These are phyloP conservation scores for Syndactyla subalaris DNA, from an alignment of 2,797 vertebrate species.

Conservation along the genomic window DNA sequence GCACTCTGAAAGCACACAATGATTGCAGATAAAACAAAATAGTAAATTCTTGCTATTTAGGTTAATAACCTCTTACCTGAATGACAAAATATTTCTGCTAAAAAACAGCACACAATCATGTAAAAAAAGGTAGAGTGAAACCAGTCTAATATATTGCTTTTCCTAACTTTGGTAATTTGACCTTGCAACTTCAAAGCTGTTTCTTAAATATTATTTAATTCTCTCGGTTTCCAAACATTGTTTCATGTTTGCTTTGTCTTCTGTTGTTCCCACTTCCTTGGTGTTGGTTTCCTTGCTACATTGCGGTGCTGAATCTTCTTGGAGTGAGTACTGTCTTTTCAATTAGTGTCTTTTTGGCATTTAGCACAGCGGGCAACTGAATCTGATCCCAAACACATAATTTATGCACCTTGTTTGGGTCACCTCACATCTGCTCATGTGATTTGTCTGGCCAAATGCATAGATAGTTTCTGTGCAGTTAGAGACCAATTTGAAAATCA, in stretches of 20 bases:
- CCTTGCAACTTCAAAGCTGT: background rate
- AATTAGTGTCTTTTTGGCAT: background rate
- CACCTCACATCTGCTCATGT: constrained; percentile 15
- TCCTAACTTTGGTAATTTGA: background rate
- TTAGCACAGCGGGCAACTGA: constrained; percentile 14
- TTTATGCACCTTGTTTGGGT: background rate
- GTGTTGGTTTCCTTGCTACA: background rate
- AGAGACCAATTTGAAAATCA: background rate
- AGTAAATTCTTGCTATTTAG: background rate
- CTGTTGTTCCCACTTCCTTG: background rate
- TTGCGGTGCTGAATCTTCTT: background rate
- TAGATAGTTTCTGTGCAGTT: background rate
- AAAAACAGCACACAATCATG: background rate
- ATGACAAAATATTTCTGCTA: background rate
- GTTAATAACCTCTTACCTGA: background rate
- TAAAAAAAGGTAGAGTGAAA: background rate
- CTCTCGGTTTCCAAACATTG: background rate
- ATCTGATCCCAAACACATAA: constrained; percentile 26
- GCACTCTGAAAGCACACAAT: background rate
- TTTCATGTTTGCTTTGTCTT: background rate
- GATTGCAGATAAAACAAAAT: background rate
- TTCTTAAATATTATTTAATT: background rate
- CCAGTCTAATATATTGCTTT: background rate
- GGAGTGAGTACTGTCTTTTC: background rate
- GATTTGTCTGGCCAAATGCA: background rate